Conservation (phyloP, 2,888 invertebrate genomes). For the Apamea anceps region DNA sequence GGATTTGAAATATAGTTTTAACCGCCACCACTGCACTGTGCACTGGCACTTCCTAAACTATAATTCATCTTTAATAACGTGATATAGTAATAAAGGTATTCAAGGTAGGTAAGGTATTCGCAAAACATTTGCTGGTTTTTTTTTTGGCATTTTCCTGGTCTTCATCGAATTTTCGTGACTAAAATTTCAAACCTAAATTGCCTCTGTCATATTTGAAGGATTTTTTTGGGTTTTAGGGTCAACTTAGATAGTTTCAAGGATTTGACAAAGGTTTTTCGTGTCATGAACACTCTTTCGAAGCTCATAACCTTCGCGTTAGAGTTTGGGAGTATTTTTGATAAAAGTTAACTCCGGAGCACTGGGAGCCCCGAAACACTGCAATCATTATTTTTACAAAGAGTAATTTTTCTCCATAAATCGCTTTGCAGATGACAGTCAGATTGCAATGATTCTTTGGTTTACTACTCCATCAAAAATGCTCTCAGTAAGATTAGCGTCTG, state of each 20-base stretch:
- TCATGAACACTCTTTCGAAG: conserved; percentile 13
- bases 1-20: conserved; percentile 8
- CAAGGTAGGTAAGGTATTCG: too few relatives aligned
- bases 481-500: background rate
- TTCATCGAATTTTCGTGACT: conserved; percentile 47
- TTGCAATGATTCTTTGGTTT: background rate
- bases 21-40: too few relatives aligned
- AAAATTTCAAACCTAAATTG: conserved; percentile 44
- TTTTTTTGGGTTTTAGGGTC: conserved; percentile 15
- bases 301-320: background rate
- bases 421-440: background rate
- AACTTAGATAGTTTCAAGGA: conserved; percentile 1
- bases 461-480: background rate
- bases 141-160: conserved; percentile 59
- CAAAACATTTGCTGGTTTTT: conserved; percentile 28
- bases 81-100: background rate
- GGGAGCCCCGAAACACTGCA: background rate
- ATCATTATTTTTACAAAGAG: background rate
- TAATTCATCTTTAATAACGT: conserved; percentile 17
- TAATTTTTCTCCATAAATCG: background rate
- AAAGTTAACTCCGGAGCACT: background rate
- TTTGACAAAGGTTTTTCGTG: conserved; percentile 28
- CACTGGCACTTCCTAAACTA: background rate
- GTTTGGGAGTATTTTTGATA: background rate
- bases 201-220: conserved; percentile 39